Percentiles rank a stretch among this genome's conserved stretches.
phyloP scores from a whole-genome alignment of 2,113 vertebrate species.

The Oreochromis tanganicae region DNA sequence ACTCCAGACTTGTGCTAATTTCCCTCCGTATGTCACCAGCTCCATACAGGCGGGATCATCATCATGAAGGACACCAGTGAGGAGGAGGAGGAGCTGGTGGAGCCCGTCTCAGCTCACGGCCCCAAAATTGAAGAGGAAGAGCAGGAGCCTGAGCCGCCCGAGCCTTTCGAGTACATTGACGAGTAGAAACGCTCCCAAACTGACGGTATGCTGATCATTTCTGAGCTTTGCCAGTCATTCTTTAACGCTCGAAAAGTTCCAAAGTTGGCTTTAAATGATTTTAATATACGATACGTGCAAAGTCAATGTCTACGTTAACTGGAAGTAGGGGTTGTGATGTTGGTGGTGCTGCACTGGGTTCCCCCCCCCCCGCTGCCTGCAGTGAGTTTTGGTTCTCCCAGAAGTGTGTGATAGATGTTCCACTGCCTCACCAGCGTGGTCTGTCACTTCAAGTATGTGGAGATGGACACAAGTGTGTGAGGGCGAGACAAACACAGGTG shows the following conservation, averaged over 20 bases:
- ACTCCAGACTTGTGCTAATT: not conserved
- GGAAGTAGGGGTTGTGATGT: not conserved
- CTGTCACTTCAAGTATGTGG: not conserved
- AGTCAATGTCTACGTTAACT: not conserved
- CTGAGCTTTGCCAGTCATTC: not conserved
- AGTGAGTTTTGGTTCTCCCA: not conserved
- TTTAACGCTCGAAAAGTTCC: not conserved
- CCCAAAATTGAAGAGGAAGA: constrained; percentile 98
- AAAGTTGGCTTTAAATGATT: not conserved
- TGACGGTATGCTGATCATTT: constrained; percentile 1
- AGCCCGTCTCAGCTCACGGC: constrained; percentile 93
- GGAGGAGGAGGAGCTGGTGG: constrained; percentile 94
- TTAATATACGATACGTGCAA: not conserved
- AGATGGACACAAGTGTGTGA: rapidly evolving
- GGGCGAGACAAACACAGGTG: not conserved
- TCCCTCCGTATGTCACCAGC: constrained; percentile 62
- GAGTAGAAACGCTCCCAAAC: constrained; percentile 72
- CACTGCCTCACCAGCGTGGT: not conserved
- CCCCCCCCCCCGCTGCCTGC: rapidly evolving
- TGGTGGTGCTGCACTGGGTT: not conserved
- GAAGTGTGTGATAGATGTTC: not conserved
- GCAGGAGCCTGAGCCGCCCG: constrained; percentile 94
- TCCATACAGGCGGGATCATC: constrained; percentile 95
- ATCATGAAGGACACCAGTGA: constrained; percentile 96
- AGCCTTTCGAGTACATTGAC: constrained; percentile 96